Evolutionary conservation across 2,113 vertebrate species (phyloP).

Genomic region (Prochilodus magdalenae): DNA sequence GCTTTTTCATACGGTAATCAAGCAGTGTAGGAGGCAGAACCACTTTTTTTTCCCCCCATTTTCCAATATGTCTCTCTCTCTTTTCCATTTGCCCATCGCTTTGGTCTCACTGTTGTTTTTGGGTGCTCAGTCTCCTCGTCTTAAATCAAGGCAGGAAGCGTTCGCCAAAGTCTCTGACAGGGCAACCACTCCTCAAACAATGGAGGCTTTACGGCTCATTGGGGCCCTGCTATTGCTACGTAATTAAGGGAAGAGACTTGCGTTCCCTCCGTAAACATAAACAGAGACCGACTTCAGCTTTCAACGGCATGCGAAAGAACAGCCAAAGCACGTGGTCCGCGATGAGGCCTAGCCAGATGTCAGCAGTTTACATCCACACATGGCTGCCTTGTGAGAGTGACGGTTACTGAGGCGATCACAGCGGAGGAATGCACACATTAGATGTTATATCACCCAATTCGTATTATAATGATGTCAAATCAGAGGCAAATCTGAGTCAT

Average conservation of each 20-base stretch:
- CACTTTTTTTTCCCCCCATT: background rate
- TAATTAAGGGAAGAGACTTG: constrained; percentile 54
- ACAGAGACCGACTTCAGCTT: constrained; percentile 41
- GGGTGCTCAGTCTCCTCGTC: constrained; percentile 26
- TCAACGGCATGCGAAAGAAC: constrained; percentile 34
- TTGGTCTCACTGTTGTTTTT: constrained; percentile 51
- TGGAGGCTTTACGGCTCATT: constrained; percentile 54
- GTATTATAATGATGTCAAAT: constrained; percentile 41
- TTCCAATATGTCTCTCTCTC: constrained; percentile 14
- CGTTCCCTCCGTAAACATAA: constrained; percentile 53
- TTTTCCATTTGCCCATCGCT: constrained; percentile 13
- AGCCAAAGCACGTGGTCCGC: constrained; percentile 35
- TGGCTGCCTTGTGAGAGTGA: constrained; percentile 9
- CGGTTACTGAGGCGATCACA: background rate
- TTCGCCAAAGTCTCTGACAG: constrained; percentile 48
- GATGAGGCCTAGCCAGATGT: constrained; percentile 9
- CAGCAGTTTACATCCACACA: constrained; percentile 7
- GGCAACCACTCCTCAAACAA: constrained; percentile 59
- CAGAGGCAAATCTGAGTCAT: constrained; percentile 34
- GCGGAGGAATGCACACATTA: constrained; percentile 2
- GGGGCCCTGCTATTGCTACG: constrained; percentile 37
- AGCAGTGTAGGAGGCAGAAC: background rate
- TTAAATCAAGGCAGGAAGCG: constrained; percentile 47
- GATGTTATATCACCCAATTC: constrained; percentile 1
- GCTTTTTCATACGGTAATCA: background rate